Evolutionary conservation across 2,113 vertebrate species (phyloP), one percentile per base, ranked within the genome.

Genomic region (Riparia riparia): DNA sequence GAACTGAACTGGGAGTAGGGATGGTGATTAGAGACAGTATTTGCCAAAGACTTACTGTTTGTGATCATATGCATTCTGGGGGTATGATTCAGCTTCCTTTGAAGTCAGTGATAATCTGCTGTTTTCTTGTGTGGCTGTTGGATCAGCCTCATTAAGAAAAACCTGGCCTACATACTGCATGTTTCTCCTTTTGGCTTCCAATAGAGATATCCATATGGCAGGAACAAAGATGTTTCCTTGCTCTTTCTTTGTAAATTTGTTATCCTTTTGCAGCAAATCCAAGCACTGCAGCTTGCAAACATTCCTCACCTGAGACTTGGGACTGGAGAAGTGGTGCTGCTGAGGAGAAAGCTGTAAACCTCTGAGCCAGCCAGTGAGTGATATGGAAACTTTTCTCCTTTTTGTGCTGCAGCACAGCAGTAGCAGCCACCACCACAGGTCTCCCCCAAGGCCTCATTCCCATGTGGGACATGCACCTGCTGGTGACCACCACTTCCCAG

Each of bases 181-280:
- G 42, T 89, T 90, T 92, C 56, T 89, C 21, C n/a, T 82, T 82
- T 73, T 90, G 93, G 77, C 66, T 87, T 91, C 63, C 7, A 41
- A 26, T 17, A 71, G 54, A 72, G 63, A 60, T 28, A 74, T 58
- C 49, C 54, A 65, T 91, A 93, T 76, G 87, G 90, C 77, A 85
- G 84, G 41, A 91, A 63, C 66, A 73, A 76, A 68, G 45, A 86
- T 2, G 2, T 69, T 94, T 80, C 74, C 82, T 76, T 88, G 57
- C 50, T 63, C 68, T 96, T 94, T 80, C 73, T 63, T 54, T 70
- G 54, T 79, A 76, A 94, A 81, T 63, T 56, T 64, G 29, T 58
- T 94, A 80, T 82, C 26, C 42, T 90, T 87, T 80, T 92, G 71
- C 85, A 88, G 41, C 58, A 93, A 80, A 69, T 90, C 47, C 82